phyloP scores from a whole-genome alignment of 2,113 vertebrate genomes.

The Syrmaticus mikado region DNA sequence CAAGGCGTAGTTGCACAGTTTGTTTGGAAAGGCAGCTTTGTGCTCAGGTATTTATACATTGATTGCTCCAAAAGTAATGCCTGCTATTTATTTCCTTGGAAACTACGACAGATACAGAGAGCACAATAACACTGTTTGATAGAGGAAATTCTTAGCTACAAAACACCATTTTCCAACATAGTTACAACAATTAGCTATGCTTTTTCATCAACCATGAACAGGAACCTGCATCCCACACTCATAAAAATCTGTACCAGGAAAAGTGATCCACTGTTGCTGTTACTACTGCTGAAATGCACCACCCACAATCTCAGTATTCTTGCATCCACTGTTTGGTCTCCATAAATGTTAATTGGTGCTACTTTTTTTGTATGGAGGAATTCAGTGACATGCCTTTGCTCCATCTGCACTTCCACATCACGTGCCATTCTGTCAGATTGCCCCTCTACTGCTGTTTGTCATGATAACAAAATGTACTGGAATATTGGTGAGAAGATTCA shows the following conservation, averaged over 20 bases:
- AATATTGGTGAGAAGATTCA: too few species aligned
- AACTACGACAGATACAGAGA: background rate
- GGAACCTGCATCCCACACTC: background rate
- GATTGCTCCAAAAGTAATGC: background rate
- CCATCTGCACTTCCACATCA: too few species aligned
- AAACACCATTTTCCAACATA: background rate
- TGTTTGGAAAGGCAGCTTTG: background rate
- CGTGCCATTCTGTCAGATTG: too few species aligned
- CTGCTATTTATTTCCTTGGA: background rate
- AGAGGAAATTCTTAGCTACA: background rate
- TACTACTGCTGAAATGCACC: background rate
- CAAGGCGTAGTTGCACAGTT: background rate
- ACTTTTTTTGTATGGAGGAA: too few species aligned
- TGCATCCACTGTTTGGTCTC: too few species aligned
- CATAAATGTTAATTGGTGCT: too few species aligned
- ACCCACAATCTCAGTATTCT: too few species aligned
- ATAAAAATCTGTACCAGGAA: background rate
- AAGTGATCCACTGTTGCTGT: background rate
- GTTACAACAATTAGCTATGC: background rate
- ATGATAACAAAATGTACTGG: too few species aligned
- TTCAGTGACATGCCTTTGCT: too few species aligned
- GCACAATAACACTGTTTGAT: background rate
- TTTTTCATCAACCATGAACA: background rate
- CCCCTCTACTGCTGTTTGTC: too few species aligned
- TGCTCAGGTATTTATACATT: background rate